These are phyloP conservation scores for Mus pahari DNA, from an alignment of 2,113 vertebrate genomes.

Conservation along the genomic window DNA sequence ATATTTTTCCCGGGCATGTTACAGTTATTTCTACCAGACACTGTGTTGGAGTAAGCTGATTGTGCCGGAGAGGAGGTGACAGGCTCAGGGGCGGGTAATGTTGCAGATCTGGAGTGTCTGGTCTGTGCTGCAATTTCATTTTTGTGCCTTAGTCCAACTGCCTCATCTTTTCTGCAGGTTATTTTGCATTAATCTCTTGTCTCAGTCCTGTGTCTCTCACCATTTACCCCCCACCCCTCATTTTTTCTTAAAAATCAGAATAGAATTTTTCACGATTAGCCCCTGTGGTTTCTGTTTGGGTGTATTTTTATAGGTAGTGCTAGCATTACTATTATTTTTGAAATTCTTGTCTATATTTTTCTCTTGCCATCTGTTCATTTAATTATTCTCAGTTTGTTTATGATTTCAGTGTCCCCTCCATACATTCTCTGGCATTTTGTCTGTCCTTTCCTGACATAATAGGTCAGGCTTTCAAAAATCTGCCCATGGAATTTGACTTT, in stretches of 20 bases:
- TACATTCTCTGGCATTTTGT: constrained; percentile 66
- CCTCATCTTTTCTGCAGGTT: background rate
- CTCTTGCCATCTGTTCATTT: constrained; percentile 75
- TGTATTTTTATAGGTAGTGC: background rate
- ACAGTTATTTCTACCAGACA: background rate
- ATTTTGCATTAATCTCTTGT: background rate
- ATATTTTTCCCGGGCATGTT: background rate
- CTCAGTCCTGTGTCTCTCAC: background rate
- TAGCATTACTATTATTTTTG: constrained; percentile 61
- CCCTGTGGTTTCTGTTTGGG: background rate
- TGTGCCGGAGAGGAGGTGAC: background rate
- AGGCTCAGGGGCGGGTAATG: background rate
- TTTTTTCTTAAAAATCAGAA: background rate
- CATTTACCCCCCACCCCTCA: accelerated
- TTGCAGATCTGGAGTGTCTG: background rate
- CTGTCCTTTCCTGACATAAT: constrained; percentile 64
- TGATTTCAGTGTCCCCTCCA: constrained; percentile 44
- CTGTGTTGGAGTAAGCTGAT: background rate
- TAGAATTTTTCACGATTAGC: background rate
- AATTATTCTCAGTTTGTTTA: constrained; percentile 66
- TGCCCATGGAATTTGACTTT: constrained; percentile 52
- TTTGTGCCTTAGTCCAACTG: background rate
- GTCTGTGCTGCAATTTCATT: background rate
- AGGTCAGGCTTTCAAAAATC: constrained; percentile 73
- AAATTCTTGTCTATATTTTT: constrained; percentile 63